These are phyloP conservation scores for Rhabdomys dilectus DNA, from an alignment of 2,113 vertebrate species.

Conservation along the genomic window DNA sequence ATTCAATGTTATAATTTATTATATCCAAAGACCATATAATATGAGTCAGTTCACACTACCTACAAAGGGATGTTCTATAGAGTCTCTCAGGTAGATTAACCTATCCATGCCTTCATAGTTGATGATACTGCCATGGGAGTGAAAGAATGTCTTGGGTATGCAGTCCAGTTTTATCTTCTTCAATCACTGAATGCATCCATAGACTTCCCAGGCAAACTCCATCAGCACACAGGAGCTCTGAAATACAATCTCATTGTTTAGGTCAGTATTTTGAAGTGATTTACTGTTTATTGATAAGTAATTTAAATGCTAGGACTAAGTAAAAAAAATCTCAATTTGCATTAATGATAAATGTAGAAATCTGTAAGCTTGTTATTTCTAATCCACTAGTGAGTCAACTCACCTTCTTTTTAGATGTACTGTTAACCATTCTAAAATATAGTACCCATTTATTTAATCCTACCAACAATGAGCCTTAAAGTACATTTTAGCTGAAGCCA, in stretches of 20 bases:
- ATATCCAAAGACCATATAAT: neutral
- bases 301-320: neutral
- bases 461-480: neutral
- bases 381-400: neutral
- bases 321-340: neutral
- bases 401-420: neutral
- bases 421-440: neutral
- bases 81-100: neutral
- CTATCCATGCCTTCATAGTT: neutral
- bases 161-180: neutral
- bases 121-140: neutral
- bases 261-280: neutral
- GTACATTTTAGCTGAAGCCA: neutral
- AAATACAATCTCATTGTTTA: neutral
- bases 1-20: neutral
- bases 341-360: neutral
- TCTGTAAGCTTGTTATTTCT: neutral
- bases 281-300: neutral
- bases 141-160: neutral
- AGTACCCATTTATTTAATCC: neutral
- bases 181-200: neutral
- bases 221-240: neutral
- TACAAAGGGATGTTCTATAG: neutral
- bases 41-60: neutral
- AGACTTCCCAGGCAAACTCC: neutral